These are phyloP conservation scores for Dendropsophus ebraccatus DNA, from an alignment of 2,113 vertebrate genomes.

Conservation along the genomic window DNA sequence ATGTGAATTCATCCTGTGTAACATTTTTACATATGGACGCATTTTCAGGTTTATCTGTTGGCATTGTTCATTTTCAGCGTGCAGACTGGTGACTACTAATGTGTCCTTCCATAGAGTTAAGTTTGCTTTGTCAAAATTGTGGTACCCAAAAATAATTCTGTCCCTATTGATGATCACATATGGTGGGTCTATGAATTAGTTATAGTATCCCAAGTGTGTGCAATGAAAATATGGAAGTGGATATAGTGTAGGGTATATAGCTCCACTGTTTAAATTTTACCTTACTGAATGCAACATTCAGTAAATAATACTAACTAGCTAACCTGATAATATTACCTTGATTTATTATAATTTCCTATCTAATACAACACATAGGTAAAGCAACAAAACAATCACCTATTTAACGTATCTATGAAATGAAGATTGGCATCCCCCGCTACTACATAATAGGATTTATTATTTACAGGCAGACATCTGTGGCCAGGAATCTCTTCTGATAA, in stretches of 20 bases:
- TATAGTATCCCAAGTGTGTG: neutral
- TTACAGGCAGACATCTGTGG: constrained; percentile 56
- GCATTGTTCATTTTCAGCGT: neutral
- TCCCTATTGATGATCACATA: neutral
- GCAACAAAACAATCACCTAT: neutral
- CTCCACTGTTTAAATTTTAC: neutral
- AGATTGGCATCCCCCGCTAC: constrained; percentile 45
- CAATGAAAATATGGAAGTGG: neutral
- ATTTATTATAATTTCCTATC: neutral
- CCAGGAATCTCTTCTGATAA: constrained; percentile 55
- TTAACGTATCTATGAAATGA: constrained; percentile 25
- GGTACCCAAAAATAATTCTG: neutral
- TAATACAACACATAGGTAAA: neutral
- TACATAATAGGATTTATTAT: constrained; percentile 58
- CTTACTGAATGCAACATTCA: neutral
- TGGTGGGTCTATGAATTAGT: neutral
- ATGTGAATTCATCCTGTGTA: neutral
- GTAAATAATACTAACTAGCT: no score
- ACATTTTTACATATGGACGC: constrained; percentile 13
- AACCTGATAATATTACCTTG: no score
- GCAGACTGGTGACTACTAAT: neutral
- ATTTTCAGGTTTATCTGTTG: neutral
- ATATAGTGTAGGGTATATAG: neutral
- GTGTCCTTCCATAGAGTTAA: no score
- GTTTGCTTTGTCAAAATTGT: neutral